Base-by-base conservation (phyloP, 2,113 vertebrate genomes). In the Malaclemys terrapin region DNA sequence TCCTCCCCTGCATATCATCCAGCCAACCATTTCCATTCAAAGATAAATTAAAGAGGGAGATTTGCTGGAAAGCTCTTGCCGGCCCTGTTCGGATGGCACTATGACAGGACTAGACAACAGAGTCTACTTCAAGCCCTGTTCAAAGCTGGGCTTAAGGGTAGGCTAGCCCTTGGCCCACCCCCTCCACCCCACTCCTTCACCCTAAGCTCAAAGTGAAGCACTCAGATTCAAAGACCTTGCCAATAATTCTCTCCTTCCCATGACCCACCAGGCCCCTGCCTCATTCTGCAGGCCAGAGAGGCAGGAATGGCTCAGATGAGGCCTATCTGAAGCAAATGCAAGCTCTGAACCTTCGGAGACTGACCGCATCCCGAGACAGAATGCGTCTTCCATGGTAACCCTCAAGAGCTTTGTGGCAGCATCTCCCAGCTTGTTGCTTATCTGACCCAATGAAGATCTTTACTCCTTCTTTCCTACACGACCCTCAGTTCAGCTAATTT, bases 161-260 rank as follows among this genome's bases (percentile, higher is more conserved):
- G 19, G 65, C 19, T 47, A 76, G 72, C 20, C 72, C 10, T 8
- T 57, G 84, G 17, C 54, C 69, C 35, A 6, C 27, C 87, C 49
- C 88, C 91, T 54, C 52, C 52, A 1, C 20, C 20, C 20, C 53
- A 49, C 90, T 75, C 85, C 80, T 95, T 93, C 91, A 91, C 96
- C 95, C 96, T 93, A 8, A 49, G 96, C 90, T 96, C 62, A 62
- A 59, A 83, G 80, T 42, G 91, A 95, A 91, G 38, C 76, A 57
- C 94, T 27, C 25, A 4, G 85, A 62, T 95, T 91, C 96, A 90
- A 93, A 93, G 90, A 85, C n/a, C 22, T 76, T 49, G 25, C 42
- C 1, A 13, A 78, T 45, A 16, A 47, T 42, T 50, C 62, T 14
- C 19, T 31, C 4, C 4, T 20, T 11, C 22, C 35, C 1, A 2